Base-by-base conservation (phyloP, 2,888 invertebrate species). In the Periphyllus acericola region DNA sequence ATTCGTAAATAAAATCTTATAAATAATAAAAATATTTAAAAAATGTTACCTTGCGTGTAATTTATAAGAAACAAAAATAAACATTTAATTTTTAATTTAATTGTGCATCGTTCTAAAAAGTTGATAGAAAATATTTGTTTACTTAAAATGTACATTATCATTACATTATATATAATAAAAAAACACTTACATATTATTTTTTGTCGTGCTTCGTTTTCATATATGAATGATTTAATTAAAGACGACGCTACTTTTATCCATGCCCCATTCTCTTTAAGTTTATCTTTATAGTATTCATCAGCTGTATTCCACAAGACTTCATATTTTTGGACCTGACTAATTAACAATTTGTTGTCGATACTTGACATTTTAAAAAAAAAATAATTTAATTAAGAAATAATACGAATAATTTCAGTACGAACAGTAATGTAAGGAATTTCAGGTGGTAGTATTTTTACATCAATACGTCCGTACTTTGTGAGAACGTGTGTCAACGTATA, bases 221-320 rank as follows among this genome's bases (percentile, higher is more conserved):
- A 36, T 81, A 6, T 81, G 46, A 81, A 81, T 81, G 68, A 81
- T 68, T 81, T 68, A 6, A 81, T 81, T 81, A 81, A 81, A 81
- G 68, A 81, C 6, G 81, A 81, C 32, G 46, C 32, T 66, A 66
- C 68, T 88, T 40, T 83, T 3, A 19, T 36, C 88, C 55, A 76
- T 88, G 29, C 21, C n/a, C 68, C 40, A 40, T 55, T 71, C 79
- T 19, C 55, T 79, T 79, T 79, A 9, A 55, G 0, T 79, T 79
- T 79, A 79, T 79, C 78, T 79, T 79, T 79, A 21, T 79, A 79
- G 78, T 79, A 52, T 79, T 79, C 78, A 21, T 21, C 55, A 79
- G 52, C 36, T 75, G 84, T 79, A 80, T 87, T 87, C 87, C 80
- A 87, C 71, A 80, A 87, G 25, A 87, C 21, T 71, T 87, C 87